Percentiles rank a stretch among this genome's conserved stretches.
phyloP scores from a whole-genome alignment of 2,888 invertebrate genomes.

The Habroteleia sp. region DNA sequence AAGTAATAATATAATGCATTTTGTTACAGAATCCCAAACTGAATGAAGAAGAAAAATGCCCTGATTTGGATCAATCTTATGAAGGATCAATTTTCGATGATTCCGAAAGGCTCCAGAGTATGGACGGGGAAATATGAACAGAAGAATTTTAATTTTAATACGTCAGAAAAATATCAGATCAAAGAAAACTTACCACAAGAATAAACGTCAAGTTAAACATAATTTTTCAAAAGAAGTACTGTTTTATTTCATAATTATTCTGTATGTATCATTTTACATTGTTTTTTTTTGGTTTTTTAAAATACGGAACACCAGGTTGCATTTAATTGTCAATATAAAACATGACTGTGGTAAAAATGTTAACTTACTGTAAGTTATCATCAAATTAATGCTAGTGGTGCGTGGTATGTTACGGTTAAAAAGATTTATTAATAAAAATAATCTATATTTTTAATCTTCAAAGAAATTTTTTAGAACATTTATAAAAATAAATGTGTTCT shows the following conservation, averaged over 20 bases:
- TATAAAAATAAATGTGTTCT: conserved; percentile 28
- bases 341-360: conserved; percentile 33
- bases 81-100: conserved; percentile 50
- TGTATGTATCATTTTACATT: conserved; percentile 23
- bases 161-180: not conserved
- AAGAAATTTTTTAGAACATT: conserved; percentile 33
- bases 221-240: not conserved
- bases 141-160: not conserved
- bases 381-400: conserved; percentile 33
- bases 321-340: conserved; percentile 15
- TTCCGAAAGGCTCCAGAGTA: conserved; percentile 39
- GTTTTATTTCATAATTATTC: conserved; percentile 20
- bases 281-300: conserved; percentile 15
- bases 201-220: conserved; percentile 8
- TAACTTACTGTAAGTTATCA: conserved; percentile 39
- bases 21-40: conserved; percentile 20
- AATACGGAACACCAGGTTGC: conserved; percentile 16
- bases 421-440: conserved; percentile 41
- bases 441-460: conserved; percentile 37
- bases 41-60: conserved; percentile 7
- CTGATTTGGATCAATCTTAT: conserved; percentile 27
- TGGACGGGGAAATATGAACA: conserved; percentile 24
- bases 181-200: conserved; percentile 3
- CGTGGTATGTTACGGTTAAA: conserved; percentile 27
- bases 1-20: conserved; percentile 3